phyloP scores from a whole-genome alignment of 2,797 vertebrate genomes.

The Alca torda region DNA sequence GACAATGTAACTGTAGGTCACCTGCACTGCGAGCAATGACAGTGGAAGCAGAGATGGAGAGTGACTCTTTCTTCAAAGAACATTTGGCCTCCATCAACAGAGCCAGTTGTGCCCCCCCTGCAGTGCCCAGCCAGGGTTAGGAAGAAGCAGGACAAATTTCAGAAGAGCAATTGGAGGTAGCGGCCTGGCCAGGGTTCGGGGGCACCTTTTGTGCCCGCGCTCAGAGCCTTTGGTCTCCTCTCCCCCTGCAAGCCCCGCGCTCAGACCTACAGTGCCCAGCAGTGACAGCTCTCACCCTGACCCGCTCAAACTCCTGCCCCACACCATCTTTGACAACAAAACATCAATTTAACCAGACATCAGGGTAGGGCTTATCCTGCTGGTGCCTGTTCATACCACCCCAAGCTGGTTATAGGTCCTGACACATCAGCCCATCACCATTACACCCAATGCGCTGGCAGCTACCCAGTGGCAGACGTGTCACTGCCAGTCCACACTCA shows the following conservation, averaged over 20 bases:
- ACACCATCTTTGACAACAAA: neutral
- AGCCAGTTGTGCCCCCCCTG: neutral
- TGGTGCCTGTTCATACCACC: neutral
- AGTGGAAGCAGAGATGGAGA: neutral
- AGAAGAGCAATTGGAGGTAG: neutral
- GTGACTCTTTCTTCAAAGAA: neutral
- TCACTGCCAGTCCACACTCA: neutral
- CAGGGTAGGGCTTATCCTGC: neutral
- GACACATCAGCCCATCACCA: neutral
- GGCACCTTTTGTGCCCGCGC: neutral
- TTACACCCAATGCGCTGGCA: neutral
- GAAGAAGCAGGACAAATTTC: neutral
- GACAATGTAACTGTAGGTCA: neutral
- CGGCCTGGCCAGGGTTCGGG: neutral
- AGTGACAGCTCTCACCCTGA: neutral
- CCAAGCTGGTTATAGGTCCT: neutral
- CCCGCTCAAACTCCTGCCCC: neutral
- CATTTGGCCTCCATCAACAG: neutral
- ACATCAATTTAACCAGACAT: neutral
- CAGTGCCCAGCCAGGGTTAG: neutral
- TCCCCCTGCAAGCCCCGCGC: neutral
- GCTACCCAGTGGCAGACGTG: accelerated
- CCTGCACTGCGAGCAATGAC: neutral
- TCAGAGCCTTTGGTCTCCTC: neutral
- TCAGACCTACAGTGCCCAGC: neutral